phyloP scores from a whole-genome alignment of 2,797 vertebrate genomes.

The Pseudochromis fuscus region DNA sequence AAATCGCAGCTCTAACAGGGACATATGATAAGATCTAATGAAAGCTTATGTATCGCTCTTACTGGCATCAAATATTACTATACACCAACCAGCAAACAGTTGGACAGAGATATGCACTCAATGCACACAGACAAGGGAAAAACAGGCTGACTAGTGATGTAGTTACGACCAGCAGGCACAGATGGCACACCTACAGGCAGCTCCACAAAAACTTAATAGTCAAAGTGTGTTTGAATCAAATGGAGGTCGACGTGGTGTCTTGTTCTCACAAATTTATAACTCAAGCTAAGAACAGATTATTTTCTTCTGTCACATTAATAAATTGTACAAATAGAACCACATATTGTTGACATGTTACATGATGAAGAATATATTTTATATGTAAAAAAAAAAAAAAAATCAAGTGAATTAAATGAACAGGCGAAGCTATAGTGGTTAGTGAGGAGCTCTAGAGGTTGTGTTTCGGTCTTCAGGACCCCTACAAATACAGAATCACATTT shows the following conservation, averaged over 20 bases:
- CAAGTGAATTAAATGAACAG: background rate
- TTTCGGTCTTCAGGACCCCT: background rate
- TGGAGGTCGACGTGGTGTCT: background rate
- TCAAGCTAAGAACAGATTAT: background rate
- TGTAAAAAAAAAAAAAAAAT: background rate
- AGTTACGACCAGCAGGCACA: background rate
- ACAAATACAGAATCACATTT: background rate
- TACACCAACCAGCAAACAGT: background rate
- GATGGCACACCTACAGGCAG: background rate
- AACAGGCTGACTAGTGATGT: background rate
- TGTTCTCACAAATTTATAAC: background rate
- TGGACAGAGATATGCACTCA: background rate
- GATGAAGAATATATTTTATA: background rate
- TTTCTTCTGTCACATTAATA: background rate
- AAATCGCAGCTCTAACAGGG: background rate
- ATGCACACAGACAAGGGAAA: background rate
- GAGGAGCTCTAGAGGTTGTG: background rate
- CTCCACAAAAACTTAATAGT: background rate
- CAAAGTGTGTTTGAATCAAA: background rate
- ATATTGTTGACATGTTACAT: background rate
- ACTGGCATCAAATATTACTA: background rate
- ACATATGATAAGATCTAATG: slow-evolving; percentile 5
- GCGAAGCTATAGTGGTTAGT: background rate
- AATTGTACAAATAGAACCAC: background rate
- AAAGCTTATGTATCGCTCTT: slow-evolving; percentile 9